Evolutionary conservation across 2,888 invertebrate genomes (phyloP), one percentile per base, ranked within the genome.

Genomic region (Balanococcus diminutus): DNA sequence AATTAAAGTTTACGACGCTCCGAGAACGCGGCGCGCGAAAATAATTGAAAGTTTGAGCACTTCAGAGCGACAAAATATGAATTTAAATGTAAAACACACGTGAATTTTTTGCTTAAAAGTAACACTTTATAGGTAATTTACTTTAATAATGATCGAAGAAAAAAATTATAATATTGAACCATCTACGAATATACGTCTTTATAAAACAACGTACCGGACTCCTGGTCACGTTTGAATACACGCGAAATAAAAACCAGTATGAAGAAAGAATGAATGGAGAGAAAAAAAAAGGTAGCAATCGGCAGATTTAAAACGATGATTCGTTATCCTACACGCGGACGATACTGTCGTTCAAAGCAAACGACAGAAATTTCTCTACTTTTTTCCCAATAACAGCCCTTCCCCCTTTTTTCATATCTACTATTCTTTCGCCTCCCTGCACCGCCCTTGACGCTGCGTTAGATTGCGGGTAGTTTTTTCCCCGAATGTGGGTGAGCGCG

Each of bases 361-460:
- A 85, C 75, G 85, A 85, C 85, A 85, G 79, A 79, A 75, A 85
- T 75, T 85, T 75, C 75, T 85, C 75, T 85, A 28, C 42, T 79
- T 85, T 85, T 85, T 85, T 79, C 79, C 75, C 75, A 31, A 75
- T 46, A 79, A 75, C 79, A 51, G 79, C 75, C 72, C 85, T 85
- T 82, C 82, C 86, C 86, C 86, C 86, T 86, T 86, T 86, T 86
- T 86, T 86, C 81, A 86, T 86, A 86, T 86, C 82, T 82, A 36
- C 82, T 86, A 81, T 86, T 81, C 86, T 81, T 86, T 81, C 86
- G 81, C 81, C 39, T 81, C 86, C 81, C 81, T 61, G 56, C 89
- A 90, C 89, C 89, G 89, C 89, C 90, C 90, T 91, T 79, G 83
- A 84, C 84, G 84, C 85, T 84, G 86, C 84, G 86, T 86, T 82